A percentile compares a stretch with the other conserved stretches of the same genome.
Conservation (phyloP, 1,140 invertebrate genomes). For the Saccostrea glomerata region DNA sequence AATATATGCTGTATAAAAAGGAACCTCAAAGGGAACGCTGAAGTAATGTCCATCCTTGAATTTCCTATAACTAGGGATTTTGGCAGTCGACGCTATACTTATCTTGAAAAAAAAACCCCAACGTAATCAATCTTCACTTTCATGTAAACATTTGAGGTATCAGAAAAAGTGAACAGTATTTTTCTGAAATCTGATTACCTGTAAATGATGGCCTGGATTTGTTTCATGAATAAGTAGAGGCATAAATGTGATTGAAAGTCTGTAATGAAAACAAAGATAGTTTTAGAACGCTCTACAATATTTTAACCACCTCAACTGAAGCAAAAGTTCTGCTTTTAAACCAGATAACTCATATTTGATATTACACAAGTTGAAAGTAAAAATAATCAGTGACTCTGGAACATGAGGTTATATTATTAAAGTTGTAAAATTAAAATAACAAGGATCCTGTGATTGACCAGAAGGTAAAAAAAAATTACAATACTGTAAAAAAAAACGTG, state of each 20-base stretch:
- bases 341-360: too few relatives aligned
- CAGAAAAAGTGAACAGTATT: constrained; percentile 64
- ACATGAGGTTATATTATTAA: too few relatives aligned
- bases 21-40: constrained; percentile 75
- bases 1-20: constrained; percentile 75
- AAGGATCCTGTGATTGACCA: too few relatives aligned
- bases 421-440: too few relatives aligned
- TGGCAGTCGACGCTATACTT: background rate
- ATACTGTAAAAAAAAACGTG: too few relatives aligned
- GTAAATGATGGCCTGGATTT: constrained; percentile 78
- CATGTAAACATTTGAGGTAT: constrained; percentile 74
- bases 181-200: constrained; percentile 56
- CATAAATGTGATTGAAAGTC: constrained; percentile 73
- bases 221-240: constrained; percentile 78
- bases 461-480: too few relatives aligned
- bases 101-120: background rate
- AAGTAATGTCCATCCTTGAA: constrained; percentile 29
- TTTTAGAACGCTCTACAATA: too few relatives aligned
- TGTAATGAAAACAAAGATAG: constrained; percentile 50
- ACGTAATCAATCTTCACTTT: constrained; percentile 68
- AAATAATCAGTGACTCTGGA: too few relatives aligned
- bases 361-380: too few relatives aligned
- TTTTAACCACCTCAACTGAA: too few relatives aligned
- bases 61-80: constrained; percentile 12
- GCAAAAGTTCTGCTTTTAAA: too few relatives aligned